Base-by-base conservation (phyloP, 2,113 vertebrate genomes). In the Pyxicephalus adspersus region DNA sequence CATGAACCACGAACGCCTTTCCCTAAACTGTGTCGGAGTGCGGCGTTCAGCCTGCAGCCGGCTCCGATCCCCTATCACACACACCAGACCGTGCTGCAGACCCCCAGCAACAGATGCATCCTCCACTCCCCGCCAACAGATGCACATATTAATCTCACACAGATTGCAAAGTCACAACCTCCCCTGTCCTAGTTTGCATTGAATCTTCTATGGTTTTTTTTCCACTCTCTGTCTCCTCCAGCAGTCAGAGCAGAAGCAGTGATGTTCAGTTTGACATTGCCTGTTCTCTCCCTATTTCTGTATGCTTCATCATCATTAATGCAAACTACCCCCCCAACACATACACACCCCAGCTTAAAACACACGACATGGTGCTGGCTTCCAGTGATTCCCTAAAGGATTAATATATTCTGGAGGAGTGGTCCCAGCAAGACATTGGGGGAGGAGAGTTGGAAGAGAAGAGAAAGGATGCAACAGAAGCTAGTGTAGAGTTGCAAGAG, bases 401-500 rank as follows among this genome's bases (percentile, higher is more conserved):
- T 64, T 51, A 57, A 54, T 64, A 26, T 68, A 75, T 80, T 80
- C 76, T n/a, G 67, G 29, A 63, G 81, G 75, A 64, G 81, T 51
- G 65, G 57, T 28, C 61, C 68, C 45, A n/a, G 54, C 28, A 45
- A 25, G 25, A 7, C 17, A 34, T 2, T 13, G 67, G 29, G n/a
- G 79, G 81, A 80, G 70, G 57, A 63, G 77, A 45, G 26, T 22
- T 26, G 61, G 76, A 29, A 31, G 29, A 34, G 29, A 20, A 57
- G 68, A 34, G 34, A 17, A 68, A 29, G 20, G 23, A 64, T 61
- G 77, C 80, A n/a, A 68, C 76, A 84, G 86, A 87, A 85, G 70
- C 50, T 57, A 64, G 38, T 38, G 50, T 51, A 72, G 68, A 73
- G 67, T 73, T 79, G 17, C 50, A 5, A 52, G 65, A 25, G 65